Base-by-base conservation (phyloP, 2,113 vertebrate genomes). In the Coregonus clupeaformis region DNA sequence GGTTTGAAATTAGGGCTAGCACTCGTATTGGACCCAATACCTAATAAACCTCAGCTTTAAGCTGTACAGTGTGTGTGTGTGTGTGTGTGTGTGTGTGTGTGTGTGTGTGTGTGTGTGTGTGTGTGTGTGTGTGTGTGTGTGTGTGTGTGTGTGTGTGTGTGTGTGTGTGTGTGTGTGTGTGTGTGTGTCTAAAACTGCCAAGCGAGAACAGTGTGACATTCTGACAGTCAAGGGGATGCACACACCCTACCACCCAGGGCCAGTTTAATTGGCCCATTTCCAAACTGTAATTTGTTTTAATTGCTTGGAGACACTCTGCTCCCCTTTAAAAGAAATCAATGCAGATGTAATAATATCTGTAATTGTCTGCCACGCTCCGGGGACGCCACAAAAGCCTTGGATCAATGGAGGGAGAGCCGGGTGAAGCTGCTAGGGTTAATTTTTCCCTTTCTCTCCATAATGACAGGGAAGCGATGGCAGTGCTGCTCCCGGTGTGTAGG, bases 341-440 rank as follows among this genome's bases (percentile, higher is more conserved):
- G 92, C 89, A 93, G 92, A 94, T 94, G 92, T 93, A 94, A 94
- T 94, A 93, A 94, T 94, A 94, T 94, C 91, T 91, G 91, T 94
- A 94, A 94, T 93, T 94, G 93, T 93, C 90, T 91, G 89, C 88
- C 91, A 90, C 89, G 85, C 92, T 93, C 91, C 87, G 81, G 92
- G 90, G 92, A 92, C 86, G 82, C 85, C 88, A 91, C 89, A 92
- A 92, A 92, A 92, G 91, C 90, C 88, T 88, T 32, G 82, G 89
- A 94, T 94, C 93, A 94, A 94, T 94, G 92, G 86, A 89, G 83
- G 64, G 88, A 88, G 88, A 89, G 90, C 90, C 82, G 85, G 87
- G 88, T 4, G 89, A 91, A 85, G 88, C 88, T 86, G 89, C 84
- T 89, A 91, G 91, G 92, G 92, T 93, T 93, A 91, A 93, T 94